phyloP scores from a whole-genome alignment of 2,797 vertebrate genomes.

The Cetoscarus ocellatus region DNA sequence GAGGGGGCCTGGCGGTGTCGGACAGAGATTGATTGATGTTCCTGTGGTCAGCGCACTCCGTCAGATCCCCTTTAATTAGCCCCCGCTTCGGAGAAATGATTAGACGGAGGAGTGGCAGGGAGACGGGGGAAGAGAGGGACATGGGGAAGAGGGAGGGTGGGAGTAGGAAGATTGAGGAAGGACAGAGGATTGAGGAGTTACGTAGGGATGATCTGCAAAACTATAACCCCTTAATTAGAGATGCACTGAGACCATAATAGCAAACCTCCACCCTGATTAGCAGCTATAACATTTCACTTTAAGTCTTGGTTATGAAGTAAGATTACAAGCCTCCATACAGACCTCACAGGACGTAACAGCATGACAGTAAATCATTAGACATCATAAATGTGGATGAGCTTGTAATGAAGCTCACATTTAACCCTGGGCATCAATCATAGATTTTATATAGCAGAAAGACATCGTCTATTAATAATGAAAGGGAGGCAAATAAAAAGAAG shows the following conservation, averaged over 20 bases:
- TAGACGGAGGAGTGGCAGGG: conserved; percentile 68
- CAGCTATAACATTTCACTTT: conserved; percentile 35
- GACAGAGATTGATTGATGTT: conserved; percentile 86
- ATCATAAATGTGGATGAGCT: conserved; percentile 22
- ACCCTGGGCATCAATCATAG: not conserved
- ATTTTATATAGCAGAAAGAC: not conserved
- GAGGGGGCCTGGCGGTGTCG: conserved; percentile 55
- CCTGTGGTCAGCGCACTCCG: conserved; percentile 74
- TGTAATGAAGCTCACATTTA: conserved; percentile 17
- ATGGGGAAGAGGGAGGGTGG: conserved; percentile 30
- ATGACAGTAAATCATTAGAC: conserved; percentile 19
- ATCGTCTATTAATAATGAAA: not conserved
- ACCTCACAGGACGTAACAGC: conserved; percentile 10
- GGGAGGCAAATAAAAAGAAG: too few relatives aligned
- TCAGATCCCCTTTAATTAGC: conserved; percentile 85
- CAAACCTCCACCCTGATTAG: conserved; percentile 46
- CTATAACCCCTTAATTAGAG: conserved; percentile 51
- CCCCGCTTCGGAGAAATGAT: conserved; percentile 73
- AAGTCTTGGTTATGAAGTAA: conserved; percentile 21
- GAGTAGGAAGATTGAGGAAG: not conserved
- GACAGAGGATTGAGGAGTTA: conserved; percentile 15
- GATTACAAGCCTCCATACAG: conserved; percentile 23
- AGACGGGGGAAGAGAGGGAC: conserved; percentile 48
- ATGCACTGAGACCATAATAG: conserved; percentile 23
- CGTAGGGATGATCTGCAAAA: conserved; percentile 45